Percentiles rank a stretch among this genome's conserved stretches.
phyloP scores from a whole-genome alignment of 2,797 vertebrate species.

The Choloepus didactylus region DNA sequence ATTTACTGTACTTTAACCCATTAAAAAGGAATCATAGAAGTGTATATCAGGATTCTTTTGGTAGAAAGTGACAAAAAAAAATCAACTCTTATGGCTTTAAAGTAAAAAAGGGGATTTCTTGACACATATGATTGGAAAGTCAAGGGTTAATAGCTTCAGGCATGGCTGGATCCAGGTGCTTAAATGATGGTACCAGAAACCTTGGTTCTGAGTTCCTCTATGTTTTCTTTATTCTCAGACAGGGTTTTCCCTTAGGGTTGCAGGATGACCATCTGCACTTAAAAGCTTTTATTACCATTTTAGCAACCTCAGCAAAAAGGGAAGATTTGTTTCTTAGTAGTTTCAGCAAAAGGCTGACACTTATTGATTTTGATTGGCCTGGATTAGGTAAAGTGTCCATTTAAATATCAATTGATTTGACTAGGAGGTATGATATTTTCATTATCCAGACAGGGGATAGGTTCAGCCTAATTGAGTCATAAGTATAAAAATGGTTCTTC shows the following conservation, averaged over 20 bases:
- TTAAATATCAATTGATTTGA: constrained; percentile 23
- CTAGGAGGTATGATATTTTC: neutral
- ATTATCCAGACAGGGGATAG: neutral
- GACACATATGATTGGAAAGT: neutral
- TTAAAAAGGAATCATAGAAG: neutral
- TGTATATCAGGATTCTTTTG: constrained; percentile 11
- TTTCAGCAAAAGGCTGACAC: constrained; percentile 29
- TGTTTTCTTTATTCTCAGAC: neutral
- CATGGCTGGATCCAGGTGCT: neutral
- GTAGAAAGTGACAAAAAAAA: constrained; percentile 35
- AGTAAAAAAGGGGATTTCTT: neutral
- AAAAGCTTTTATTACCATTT: neutral
- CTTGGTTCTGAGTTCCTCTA: neutral
- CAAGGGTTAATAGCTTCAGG: neutral
- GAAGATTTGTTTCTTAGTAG: constrained; percentile 34
- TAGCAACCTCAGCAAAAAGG: neutral
- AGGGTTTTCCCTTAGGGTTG: neutral
- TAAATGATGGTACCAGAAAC: neutral
- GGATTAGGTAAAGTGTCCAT: neutral
- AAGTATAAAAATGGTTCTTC: neutral
- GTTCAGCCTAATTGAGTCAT: neutral
- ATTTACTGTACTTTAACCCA: neutral
- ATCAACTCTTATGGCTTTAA: neutral
- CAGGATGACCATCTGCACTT: neutral
- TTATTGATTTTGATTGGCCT: neutral